Evolutionary conservation across 53 echinoderm and acorn worm genomes (phyloP), one percentile per base, ranked within the genome.

Genomic region (Luidia sarsii): DNA sequence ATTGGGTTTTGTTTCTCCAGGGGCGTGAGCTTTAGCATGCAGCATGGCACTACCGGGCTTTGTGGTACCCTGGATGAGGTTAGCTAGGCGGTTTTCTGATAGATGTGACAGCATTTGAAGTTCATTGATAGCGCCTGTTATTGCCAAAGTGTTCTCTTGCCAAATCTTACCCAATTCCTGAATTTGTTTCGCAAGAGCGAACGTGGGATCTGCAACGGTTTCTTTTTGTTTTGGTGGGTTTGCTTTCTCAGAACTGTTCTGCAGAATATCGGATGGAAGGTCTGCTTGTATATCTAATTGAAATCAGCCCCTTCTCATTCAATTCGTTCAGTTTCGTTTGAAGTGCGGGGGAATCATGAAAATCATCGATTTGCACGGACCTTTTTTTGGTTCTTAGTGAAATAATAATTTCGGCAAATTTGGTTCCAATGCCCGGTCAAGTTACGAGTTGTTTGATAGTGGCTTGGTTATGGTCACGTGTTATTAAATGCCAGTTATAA

Each of bases 291-390:
- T n/a, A n/a, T n/a, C n/a, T n/a, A n/a, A n/a, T n/a, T n/a, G n/a
- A n/a, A n/a, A n/a, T n/a, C n/a, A n/a, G 16, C 6, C 30, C 30
- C 0, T 62, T 62, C 8, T 62, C 62, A 1, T 5, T 6, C 10
- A 61, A 14, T 35, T 70, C 52, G 10, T 70, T 18, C 11, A 70
- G 21, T 52, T 70, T 35, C 19, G 70, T 51, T 52, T 70, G 70
- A 8, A 70, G 33, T 21, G 70, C 52, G 29, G 70, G 70, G 33
- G 50, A 50, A n/a, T 70, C 53, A 20, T 52, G 52, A 51, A 70
- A 70, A 13, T 70, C 70, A 35, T 51, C 27, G 0, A 70, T 35
- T 33, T 16, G 6, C 1, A 70, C 51, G 9, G 50, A 32, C 22
- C 70, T 52, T 22, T 32, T 70, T 32, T 0, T 7, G 33, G 50